A percentile compares a stretch with the other conserved stretches of the same genome.
Evolutionary conservation across 53 echinoderm and acorn worm species (phyloP).

Genomic region (Astropecten irregularis): DNA sequence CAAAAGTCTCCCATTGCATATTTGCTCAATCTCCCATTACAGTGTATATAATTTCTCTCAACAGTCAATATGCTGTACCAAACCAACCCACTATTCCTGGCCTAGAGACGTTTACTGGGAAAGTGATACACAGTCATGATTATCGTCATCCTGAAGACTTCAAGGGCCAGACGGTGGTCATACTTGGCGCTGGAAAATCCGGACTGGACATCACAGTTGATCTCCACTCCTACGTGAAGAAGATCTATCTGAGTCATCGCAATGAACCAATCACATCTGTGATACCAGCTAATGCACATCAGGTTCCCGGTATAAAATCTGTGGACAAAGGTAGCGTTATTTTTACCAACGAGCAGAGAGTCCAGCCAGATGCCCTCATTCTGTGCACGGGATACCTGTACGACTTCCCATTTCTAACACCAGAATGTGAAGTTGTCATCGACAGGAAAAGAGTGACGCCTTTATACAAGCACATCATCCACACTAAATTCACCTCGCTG

Average conservation of each 20-base stretch:
- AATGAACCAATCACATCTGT: slow-evolving; percentile 18
- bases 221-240: slow-evolving; percentile 50
- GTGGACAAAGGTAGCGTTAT: slow-evolving; percentile 39
- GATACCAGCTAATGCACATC: slow-evolving; percentile 67
- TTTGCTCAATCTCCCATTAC: too few species aligned
- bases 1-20: too few species aligned
- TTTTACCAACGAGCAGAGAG: slow-evolving; percentile 61
- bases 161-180: slow-evolving; percentile 63
- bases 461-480: slow-evolving; percentile 84
- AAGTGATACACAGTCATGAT: slow-evolving; percentile 81
- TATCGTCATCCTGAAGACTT: slow-evolving; percentile 78
- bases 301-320: slow-evolving; percentile 58
- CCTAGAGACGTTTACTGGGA: slow-evolving; percentile 71
- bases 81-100: slow-evolving; percentile 71
- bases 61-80: slow-evolving; percentile 82
- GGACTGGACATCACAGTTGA: slow-evolving; percentile 78
- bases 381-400: slow-evolving; percentile 88
- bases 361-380: slow-evolving; percentile 67
- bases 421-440: slow-evolving; percentile 65
- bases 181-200: slow-evolving; percentile 80
- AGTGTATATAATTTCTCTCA: too few species aligned
- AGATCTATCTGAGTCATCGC: slow-evolving; percentile 73
- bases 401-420: slow-evolving; percentile 74
- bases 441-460: slow-evolving; percentile 67
- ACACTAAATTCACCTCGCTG: slow-evolving; percentile 65